Base-by-base conservation (phyloP, 2,797 vertebrate species). In the Chelon auratus region DNA sequence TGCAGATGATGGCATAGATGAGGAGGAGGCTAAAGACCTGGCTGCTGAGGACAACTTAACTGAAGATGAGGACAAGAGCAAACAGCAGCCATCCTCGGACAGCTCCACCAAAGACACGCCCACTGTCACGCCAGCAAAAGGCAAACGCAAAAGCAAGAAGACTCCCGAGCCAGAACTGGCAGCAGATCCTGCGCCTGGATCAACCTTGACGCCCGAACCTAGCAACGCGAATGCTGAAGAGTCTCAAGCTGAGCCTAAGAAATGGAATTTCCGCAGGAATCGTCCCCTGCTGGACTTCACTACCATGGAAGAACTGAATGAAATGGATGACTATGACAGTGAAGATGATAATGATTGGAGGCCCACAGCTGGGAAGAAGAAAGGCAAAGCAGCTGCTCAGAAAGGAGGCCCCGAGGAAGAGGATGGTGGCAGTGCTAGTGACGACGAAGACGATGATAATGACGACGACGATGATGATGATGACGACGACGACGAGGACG, bases 271-370 rank as follows among this genome's bases (percentile, higher is more conserved):
- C 56, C 95, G 98, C 43, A 93, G 97, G 73, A 99, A 99, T 83
- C 94, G 98, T 0, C 97, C 97, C 1, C 91, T 98, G 75, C 89
- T 99, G 77, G 97, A 99, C 94, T 98, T 99, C 78, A 97, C 98
- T 3, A 96, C 97, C 0, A 98, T 99, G 96, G 97, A 98, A 84
- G 97, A 99, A 26, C 92, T 99, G 62, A 98, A 99, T 51, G 97
- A 97, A 69, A 99, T 99, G 95, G 98, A 99, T 72, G 98, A 99
- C 88, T 99, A 99, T 5, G 98, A 99, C 62, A 99, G 98, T 2
- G 98, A 99, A 80, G 98, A 99, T 39, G 98, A 99, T 81, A 99
- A 99, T 17, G 98, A 99, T 84, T 99, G 98, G 98, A 93, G 97
- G 22, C 98, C 98, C 2, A 91, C 96, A 2, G 94, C 94, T 3